Evolutionary conservation across 35 echinoderm and acorn worm genomes (phyloP), one percentile per base, ranked within the genome.

Genomic region (Anneissia japonica): DNA sequence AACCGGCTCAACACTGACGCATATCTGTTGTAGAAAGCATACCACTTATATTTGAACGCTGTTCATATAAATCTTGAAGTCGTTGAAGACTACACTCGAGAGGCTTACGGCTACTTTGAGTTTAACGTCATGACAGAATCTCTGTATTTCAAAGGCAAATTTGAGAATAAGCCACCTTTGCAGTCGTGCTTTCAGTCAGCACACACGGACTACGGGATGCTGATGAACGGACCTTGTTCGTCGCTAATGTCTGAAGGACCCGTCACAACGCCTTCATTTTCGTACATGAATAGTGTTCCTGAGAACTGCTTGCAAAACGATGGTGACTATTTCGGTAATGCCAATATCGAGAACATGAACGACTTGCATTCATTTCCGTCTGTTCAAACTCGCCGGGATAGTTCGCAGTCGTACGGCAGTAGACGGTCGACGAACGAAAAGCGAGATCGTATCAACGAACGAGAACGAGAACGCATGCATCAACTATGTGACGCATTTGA

Each of bases 401-500:
- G 79, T 17, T 37, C 79, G 79, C 14, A 38, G 31, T 6, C 36
- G 36, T 96, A 98, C 80, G 89, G 85, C 46, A 85, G 87, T 31
- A 88, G 95, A 34, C 36, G 95, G 73, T 76, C 91, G 5, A 93
- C 88, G 14, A 55, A 36, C n/a, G 88, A 88, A 35, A 83, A 89
- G 46, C 89, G 95, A 39, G 87, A 98, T 46, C 89, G 92, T 0
- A 98, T 98, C 17, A 98, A 98, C 79, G 89, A 90, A 56, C 88
- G 95, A 35, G 95, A 98, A 75, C 81, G 95, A 2, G 91, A 93
- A 34, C 84, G 95, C 23, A 98, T 98, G 95, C 95, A 98, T 36
- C 89, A 91, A 55, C 92, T 98, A 0, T 98, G 95, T 74, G 91
- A 98, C 23, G 95, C 88, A 10, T 98, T 98, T 36, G 95, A 98